phyloP scores from a whole-genome alignment of 2,113 vertebrate genomes.

The Otis tarda region DNA sequence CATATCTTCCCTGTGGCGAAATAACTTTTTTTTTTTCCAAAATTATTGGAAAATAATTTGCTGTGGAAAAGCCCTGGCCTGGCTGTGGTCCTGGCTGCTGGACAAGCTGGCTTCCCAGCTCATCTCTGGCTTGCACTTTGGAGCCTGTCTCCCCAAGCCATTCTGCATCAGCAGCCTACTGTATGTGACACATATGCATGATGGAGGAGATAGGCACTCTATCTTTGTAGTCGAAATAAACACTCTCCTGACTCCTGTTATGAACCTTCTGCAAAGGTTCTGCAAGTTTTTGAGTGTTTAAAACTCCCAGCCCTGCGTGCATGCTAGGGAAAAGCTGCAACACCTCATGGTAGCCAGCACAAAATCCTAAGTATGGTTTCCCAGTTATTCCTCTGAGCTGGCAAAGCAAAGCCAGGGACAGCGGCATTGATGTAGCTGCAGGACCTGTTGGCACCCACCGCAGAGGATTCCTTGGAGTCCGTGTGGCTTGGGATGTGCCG shows the following conservation, averaged over 20 bases:
- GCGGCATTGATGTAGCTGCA: not conserved
- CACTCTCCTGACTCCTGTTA: not conserved
- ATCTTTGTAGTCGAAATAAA: not conserved
- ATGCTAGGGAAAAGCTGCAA: not conserved
- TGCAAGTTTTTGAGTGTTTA: not conserved
- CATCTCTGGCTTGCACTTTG: not conserved
- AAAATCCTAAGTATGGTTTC: not conserved
- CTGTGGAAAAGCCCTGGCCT: not conserved
- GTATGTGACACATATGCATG: not conserved
- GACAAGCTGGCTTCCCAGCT: not conserved
- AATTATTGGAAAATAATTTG: not conserved
- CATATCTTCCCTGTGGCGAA: not conserved
- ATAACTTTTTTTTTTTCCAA: fast-evolving
- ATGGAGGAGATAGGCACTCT: not conserved
- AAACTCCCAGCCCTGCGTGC: not conserved
- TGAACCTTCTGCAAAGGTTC: not conserved
- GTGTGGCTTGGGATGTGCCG: not conserved
- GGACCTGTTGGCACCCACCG: fast-evolving
- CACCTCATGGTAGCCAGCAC: fast-evolving
- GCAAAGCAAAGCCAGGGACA: not conserved
- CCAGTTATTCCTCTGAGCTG: fast-evolving
- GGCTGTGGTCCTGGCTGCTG: not conserved
- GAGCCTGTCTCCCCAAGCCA: not conserved
- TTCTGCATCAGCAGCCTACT: not conserved
- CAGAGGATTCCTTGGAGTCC: not conserved